Conservation (phyloP, 2,797 vertebrate species). For the Sternotherus odoratus region DNA sequence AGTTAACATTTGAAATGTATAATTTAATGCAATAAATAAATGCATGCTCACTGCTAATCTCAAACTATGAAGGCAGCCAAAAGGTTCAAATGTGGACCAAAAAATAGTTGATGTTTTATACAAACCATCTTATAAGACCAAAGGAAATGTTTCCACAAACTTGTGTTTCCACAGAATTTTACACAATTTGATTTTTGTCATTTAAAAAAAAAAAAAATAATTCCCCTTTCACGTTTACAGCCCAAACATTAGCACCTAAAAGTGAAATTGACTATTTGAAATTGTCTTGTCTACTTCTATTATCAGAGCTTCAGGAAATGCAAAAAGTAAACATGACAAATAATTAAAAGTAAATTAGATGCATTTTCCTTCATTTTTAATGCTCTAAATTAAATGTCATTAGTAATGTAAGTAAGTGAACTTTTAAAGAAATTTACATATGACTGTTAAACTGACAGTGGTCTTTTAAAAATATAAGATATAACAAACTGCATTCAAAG, state of each 20-base stretch:
- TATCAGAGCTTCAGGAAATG: not conserved
- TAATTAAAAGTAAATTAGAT: not conserved
- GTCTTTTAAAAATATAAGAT: not conserved
- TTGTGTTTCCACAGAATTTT: not conserved
- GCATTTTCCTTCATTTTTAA: not conserved
- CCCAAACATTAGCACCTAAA: not conserved
- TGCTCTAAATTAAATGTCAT: not conserved
- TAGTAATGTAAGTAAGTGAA: not conserved
- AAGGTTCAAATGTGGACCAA: not conserved
- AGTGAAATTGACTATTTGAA: not conserved
- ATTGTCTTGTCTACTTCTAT: not conserved
- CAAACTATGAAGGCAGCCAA: not conserved
- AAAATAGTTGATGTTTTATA: not conserved
- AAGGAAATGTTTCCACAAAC: not conserved
- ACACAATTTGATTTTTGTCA: not conserved
- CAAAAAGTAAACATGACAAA: not conserved
- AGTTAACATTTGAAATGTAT: no score
- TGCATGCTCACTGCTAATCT: no score
- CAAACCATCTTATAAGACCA: no score
- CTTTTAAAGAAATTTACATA: not conserved
- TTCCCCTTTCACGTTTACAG: not conserved
- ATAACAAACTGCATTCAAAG: not conserved
- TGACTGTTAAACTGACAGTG: not conserved
- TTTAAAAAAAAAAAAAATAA: not conserved
- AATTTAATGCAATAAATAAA: no score